Evolutionary conservation across 2,113 vertebrate genomes (phyloP), one percentile per base, ranked within the genome.

Genomic region (Tachuris rubrigastra): DNA sequence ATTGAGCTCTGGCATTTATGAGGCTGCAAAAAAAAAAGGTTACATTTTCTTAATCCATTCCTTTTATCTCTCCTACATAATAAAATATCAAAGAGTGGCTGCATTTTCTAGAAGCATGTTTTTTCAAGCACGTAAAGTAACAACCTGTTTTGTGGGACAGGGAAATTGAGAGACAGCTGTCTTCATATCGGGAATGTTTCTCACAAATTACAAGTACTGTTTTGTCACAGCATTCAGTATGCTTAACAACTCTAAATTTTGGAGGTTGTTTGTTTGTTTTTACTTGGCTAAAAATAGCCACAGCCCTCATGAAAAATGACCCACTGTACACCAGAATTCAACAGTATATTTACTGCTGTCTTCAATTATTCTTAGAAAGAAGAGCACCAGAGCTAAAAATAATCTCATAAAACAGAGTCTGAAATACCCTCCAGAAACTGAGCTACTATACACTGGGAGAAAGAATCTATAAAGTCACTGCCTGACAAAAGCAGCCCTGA

Each of bases 281-380:
- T 5, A 76, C 73, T 31, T 60, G 31, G 27, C 31, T 80, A 77
- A 75, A 71, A 89, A 82, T 12, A 77, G 39, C 19, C 59, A 69
- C 12, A 9, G 42, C 5, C 25, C 31, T 58, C 41, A 58, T 33
- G 41, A 78, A 74, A 92, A 83, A 10, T 46, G 50, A 94, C 77
- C 37, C 47, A 52, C 44, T 0, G 0, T 27, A 73, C 28, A 69
- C 2, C 30, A 69, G 53, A 87, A 87, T 50, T 79, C 71, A 90
- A 35, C 2, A 77, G 66, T 42, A 10, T 56, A 65, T 76, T 89
- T 85, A 82, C 37, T 0, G 7, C 46, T 77, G 60, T 24, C 59
- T 85, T 85, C 24, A 69, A 85, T 85, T 89, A 78, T 82, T 87
- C 71, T 66, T 85, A 83, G 56, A 75, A 85, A 76, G 91, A 92